Conservation (phyloP, 1,140 invertebrate genomes). For the Drosophila carrolli region DNA sequence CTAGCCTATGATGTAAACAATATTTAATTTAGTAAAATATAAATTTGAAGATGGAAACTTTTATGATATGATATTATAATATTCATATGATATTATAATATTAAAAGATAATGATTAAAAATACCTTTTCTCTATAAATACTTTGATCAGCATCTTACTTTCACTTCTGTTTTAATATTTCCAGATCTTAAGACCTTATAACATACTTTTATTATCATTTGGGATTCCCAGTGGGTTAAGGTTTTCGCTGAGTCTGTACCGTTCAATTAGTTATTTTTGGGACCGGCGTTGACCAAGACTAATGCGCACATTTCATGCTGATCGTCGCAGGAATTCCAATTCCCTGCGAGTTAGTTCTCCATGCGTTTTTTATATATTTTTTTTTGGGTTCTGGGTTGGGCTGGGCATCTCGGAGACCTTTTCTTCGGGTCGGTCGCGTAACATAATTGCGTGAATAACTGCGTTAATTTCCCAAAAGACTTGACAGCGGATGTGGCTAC, state of each 20-base stretch:
- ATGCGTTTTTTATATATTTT: slow-evolving; percentile 1
- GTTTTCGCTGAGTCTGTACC: slow-evolving; percentile 11
- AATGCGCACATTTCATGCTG: slow-evolving; percentile 62
- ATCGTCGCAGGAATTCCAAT: slow-evolving; percentile 54
- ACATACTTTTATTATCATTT: too few relatives aligned
- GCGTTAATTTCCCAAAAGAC: slow-evolving; percentile 73
- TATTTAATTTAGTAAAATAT: too few relatives aligned
- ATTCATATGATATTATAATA: too few relatives aligned
- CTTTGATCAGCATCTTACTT: too few relatives aligned
- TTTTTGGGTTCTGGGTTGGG: slow-evolving; percentile 18
- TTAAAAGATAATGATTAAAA: too few relatives aligned
- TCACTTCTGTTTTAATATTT: too few relatives aligned
- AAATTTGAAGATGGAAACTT: too few relatives aligned
- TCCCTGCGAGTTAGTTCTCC: slow-evolving; percentile 14
- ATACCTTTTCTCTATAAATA: too few relatives aligned
- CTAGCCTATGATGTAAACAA: too few relatives aligned
- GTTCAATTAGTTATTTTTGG: slow-evolving; percentile 42
- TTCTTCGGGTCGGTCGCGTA: slow-evolving; percentile 35
- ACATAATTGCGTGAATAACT: slow-evolving; percentile 73
- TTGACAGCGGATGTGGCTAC: slow-evolving; percentile 80
- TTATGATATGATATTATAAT: too few relatives aligned
- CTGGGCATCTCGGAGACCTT: slow-evolving; percentile 18
- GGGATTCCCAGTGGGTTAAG: slow-evolving; percentile 21
- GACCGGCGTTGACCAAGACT: slow-evolving; percentile 53
- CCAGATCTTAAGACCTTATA: too few relatives aligned